Base-by-base conservation (phyloP, 1,140 invertebrate species). In the Heliconius himera region DNA sequence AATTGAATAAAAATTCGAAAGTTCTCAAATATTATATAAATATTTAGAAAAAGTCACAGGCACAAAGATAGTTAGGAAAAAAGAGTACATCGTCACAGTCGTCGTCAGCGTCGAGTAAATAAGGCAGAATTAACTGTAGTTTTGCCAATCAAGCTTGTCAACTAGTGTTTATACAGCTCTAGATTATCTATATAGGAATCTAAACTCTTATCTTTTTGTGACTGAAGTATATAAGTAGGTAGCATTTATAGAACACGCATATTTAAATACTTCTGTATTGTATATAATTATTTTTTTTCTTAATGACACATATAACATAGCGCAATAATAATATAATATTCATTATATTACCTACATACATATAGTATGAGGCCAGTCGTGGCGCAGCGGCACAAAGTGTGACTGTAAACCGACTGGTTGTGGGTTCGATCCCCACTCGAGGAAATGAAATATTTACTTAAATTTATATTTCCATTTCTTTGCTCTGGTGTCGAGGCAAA, bases 121-220 rank as follows among this genome's bases (percentile, higher is more conserved):
- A 49, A 73, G 70, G 29, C 18, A 72, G 78, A 80, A 80, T 76
- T 77, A 81, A 81, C 75, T 70, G 76, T 81, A 81, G 60, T 80
- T 73, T 74, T 70, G 79, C 71, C 56, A 51, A 81, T 77, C 75
- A 81, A 77, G 76, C 73, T 74, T 77, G 79, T 80, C 79, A 74
- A 70, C 75, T 36, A 22, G 51, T 74, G 33, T 36, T 77, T 38
- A 76, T 80, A 56, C 60, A 71, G 70, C 66, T 54, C 29, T 54
- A 77, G 76, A 71, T 71, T 77, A 72, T 77, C 70, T 77, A 71
- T 72, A 11, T 70, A 77, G 76, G 70, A 49, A 77, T 77, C 76
- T 77, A 51, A 46, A 77, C 26, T 66, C 22, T 66, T 66, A 22
- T 26, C 60, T 13, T 13, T 66, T 26, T 66, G 22, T 66, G n/a